Conservation (phyloP, 2,888 invertebrate genomes). For the Tinea semifulvella region DNA sequence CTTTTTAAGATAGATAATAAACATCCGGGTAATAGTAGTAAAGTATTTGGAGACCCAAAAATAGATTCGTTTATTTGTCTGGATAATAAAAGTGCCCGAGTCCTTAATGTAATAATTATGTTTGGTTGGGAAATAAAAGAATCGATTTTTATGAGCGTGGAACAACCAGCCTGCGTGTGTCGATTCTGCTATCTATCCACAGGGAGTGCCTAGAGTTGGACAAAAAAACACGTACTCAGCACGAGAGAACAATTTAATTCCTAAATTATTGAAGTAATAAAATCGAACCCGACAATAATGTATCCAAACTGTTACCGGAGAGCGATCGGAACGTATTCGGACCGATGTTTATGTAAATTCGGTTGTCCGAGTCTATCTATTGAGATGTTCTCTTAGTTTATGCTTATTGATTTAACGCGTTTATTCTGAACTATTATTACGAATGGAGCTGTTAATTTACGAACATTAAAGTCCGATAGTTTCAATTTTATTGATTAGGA, state of each 20-base stretch:
- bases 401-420: constrained; percentile 20
- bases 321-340: constrained; percentile 40
- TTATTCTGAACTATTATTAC: not conserved
- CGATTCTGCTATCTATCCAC: constrained; percentile 22
- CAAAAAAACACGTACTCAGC: constrained; percentile 12
- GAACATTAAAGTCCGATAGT: no score
- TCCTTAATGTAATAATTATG: constrained; percentile 14
- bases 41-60: not conserved
- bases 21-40: constrained; percentile 6
- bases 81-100: constrained; percentile 5
- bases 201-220: constrained; percentile 26
- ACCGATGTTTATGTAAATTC: constrained; percentile 58
- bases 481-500: no score
- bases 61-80: not conserved
- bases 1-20: constrained; percentile 4
- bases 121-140: constrained; percentile 28
- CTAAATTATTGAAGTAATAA: constrained; percentile 54
- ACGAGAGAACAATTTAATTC: constrained; percentile 39
- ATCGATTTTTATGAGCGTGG: constrained; percentile 40
- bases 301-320: constrained; percentile 48
- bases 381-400: constrained; percentile 51
- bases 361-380: constrained; percentile 34
- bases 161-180: constrained; percentile 13
- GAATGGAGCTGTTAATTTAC: not conserved
- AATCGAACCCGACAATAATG: constrained; percentile 46